A percentile compares a stretch with the other conserved stretches of the same genome.
Conservation (phyloP, 2,797 vertebrate genomes). For the Clarias laeviceps region DNA sequence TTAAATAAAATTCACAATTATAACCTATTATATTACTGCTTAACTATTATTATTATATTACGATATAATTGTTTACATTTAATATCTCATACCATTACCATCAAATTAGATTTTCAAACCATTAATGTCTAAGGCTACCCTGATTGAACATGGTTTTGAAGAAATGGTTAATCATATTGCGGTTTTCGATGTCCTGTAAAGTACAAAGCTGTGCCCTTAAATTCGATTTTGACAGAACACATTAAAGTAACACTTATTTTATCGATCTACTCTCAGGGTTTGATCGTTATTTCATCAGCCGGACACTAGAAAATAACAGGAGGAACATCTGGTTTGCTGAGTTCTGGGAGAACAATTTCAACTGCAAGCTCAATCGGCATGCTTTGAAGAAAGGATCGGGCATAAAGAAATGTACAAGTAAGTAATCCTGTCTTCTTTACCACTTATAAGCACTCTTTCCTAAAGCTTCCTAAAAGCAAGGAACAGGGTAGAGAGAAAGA, state of each 20-base stretch:
- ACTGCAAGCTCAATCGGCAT: conserved; percentile 94
- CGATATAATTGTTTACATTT: background rate
- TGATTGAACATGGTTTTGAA: background rate
- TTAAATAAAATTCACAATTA: background rate
- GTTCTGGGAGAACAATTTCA: conserved; percentile 99
- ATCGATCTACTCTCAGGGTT: conserved; percentile 79
- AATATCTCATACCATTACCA: background rate
- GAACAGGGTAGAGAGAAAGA: background rate
- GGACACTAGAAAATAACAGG: conserved; percentile 97
- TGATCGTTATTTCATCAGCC: conserved; percentile 97
- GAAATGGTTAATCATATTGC: conserved; percentile 18
- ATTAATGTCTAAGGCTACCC: background rate
- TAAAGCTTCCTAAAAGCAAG: conserved; percentile 61
- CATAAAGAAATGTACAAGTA: conserved; percentile 98
- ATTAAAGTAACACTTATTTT: conserved; percentile 50
- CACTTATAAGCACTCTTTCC: conserved; percentile 41
- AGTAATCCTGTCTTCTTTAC: conserved; percentile 66
- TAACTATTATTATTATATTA: background rate
- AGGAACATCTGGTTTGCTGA: conserved; percentile 99
- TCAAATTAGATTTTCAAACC: background rate
- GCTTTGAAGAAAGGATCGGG: conserved; percentile 92
- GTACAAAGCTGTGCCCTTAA: conserved; percentile 27
- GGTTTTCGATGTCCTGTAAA: conserved; percentile 28
- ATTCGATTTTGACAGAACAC: conserved; percentile 41
- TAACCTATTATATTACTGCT: too few relatives aligned